Base-by-base conservation (phyloP, 2,113 vertebrate genomes). In the Pyxicephalus adspersus region DNA sequence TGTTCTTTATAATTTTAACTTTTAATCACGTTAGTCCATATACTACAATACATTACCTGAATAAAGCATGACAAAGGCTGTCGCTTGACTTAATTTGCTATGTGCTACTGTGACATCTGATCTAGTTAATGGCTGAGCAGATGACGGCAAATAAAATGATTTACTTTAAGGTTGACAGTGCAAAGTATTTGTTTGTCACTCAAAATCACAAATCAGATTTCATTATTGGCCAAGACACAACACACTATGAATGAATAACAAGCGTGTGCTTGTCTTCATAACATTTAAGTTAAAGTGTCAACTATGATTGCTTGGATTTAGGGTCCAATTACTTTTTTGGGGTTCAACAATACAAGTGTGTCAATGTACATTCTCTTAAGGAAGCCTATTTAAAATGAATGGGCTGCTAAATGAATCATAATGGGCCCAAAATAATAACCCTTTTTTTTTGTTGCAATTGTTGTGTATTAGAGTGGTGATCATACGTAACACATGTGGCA, bases 61-160 rank as follows among this genome's bases (percentile, higher is more conserved):
- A 71, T 19, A 50, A 60, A 66, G 45, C 20, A 31, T 4, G 45
- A 15, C 29, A 68, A 68, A 50, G 28, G 22, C 65, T 68, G 52
- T 60, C 34, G n/a, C 18, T 78, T 77, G 19, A 22, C 34, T 70
- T 60, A 65, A 70, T 61, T 61, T 29, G 65, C 66, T 72, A 51
- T 38, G 22, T 22, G 51, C n/a, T 75, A 38, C 57, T 64, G 34
- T 72, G 75, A 60, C 76, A 28, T 20, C 67, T 34, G 55, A 77
- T 71, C 72, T 78, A 34, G 31, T 77, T 83, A 51, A 75, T 83
- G 45, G 63, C 68, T 83, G 63, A 73, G n/a, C 22, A 51, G 52
- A 55, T 61, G 31, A 74, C 11, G 34, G 54, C 55, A 74, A 64
- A 66, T 74, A 67, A 83, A 83, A 61, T 65, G 15, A 25, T 71